Evolutionary conservation across 2,113 vertebrate genomes (phyloP).

Genomic region (Pithys albifrons): DNA sequence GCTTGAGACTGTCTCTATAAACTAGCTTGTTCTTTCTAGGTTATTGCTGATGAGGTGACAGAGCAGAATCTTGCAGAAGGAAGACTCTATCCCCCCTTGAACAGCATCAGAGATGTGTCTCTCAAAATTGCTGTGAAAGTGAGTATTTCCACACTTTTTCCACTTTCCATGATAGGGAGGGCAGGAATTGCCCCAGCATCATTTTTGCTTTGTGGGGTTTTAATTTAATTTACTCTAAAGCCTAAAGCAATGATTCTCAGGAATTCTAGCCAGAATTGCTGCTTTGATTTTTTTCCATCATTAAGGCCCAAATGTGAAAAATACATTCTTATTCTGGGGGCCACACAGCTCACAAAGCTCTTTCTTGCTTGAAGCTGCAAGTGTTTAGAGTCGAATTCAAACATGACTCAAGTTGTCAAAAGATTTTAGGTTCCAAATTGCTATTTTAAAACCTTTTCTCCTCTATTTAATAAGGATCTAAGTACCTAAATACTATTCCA

Average conservation of each 20-base stretch:
- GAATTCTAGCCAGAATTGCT: not conserved
- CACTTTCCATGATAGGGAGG: not conserved
- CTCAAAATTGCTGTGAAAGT: conserved; percentile 95
- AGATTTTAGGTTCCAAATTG: not conserved
- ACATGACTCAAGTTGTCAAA: not conserved
- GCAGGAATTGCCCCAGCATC: not conserved
- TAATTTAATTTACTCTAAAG: not conserved
- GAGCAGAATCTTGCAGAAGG: conserved; percentile 91
- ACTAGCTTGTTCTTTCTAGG: conserved; percentile 64
- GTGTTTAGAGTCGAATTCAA: not conserved
- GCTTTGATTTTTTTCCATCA: not conserved
- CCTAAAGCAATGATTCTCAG: not conserved
- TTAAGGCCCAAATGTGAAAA: not conserved
- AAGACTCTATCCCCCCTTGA: conserved; percentile 92
- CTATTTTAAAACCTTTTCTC: not conserved
- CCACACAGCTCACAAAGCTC: not conserved
- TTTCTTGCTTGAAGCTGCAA: not conserved
- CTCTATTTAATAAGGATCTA: not conserved
- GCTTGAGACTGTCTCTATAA: not conserved
- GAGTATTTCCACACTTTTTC: conserved; percentile 17
- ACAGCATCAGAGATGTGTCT: conserved; percentile 91
- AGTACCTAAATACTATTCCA: not conserved
- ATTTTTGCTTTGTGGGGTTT: not conserved
- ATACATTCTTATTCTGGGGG: not conserved
- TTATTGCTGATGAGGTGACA: conserved; percentile 90